These are phyloP conservation scores for Leptopilina clavipes DNA, from an alignment of 1,140 invertebrate genomes.

Conservation along the genomic window DNA sequence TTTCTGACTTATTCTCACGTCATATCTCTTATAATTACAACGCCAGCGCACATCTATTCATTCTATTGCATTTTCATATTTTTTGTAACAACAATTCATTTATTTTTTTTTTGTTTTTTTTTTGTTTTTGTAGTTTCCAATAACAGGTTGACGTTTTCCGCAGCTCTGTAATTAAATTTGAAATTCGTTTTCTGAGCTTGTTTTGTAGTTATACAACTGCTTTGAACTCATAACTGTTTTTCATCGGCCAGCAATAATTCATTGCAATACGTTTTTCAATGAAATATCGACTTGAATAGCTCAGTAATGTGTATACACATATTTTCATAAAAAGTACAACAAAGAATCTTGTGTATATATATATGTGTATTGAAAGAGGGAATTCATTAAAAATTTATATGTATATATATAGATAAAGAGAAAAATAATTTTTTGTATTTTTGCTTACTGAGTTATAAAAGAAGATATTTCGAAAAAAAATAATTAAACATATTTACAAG, in stretches of 20 bases:
- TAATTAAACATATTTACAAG: background rate
- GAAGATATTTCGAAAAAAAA: background rate
- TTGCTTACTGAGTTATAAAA: constrained; percentile 7
- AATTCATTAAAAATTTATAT: background rate
- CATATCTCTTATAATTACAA: constrained; percentile 3
- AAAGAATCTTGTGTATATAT: background rate
- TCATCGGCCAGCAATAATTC: constrained; percentile 4
- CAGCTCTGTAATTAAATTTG: constrained; percentile 8
- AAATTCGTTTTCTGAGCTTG: constrained; percentile 22
- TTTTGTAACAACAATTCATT: background rate
- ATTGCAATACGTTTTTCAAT: constrained; percentile 5
- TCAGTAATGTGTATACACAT: background rate
- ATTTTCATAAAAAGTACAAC: background rate
- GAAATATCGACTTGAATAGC: constrained; percentile 9
- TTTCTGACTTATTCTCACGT: background rate
- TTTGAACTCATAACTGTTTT: constrained; percentile 20
- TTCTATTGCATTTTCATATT: constrained; percentile 16
- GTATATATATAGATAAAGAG: background rate
- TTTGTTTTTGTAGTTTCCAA: constrained; percentile 10
- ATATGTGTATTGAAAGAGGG: background rate
- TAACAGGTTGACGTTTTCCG: constrained; percentile 1
- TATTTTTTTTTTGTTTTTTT: no score
- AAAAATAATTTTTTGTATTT: background rate
- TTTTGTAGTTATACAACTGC: constrained; percentile 2
- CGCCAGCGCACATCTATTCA: constrained; percentile 16